Base-by-base conservation (phyloP, 2,888 invertebrate species). In the Drosophila pseudotalamancana region DNA sequence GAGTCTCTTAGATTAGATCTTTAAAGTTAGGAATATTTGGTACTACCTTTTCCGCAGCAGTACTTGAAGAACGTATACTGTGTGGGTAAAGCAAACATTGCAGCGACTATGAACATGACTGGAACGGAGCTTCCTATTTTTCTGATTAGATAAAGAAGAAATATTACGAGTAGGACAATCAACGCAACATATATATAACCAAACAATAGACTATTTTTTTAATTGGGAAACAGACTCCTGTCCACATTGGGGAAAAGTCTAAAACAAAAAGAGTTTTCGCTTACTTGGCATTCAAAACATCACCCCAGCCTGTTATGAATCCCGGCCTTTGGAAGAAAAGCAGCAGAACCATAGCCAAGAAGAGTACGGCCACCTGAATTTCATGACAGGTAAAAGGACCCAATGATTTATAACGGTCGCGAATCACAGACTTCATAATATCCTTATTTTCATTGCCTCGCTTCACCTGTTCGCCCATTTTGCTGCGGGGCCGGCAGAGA, bases 241-340 rank as follows among this genome's bases (percentile, higher is more conserved):
- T n/a, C n/a, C n/a, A n/a, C n/a, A n/a, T n/a, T n/a, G n/a, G n/a
- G n/a, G n/a, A n/a, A n/a, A n/a, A n/a, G n/a, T n/a, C n/a, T n/a
- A n/a, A n/a, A n/a, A n/a, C n/a, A n/a, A n/a, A n/a, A n/a, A n/a
- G n/a, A n/a, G n/a, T n/a, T n/a, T n/a, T n/a, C n/a, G n/a, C 76
- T 72, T 50, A 89, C 86, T 68, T 59, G 1, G 64, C 55, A 16
- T 75, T 75, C 0, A 89, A 54, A 0, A 82, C 90, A 51, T 94
- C 93, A 0, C 95, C 95, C 97, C 97, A 98, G 0, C 98, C 98
- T 0, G 92, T 92, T 69, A 96, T 93, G 89, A 98, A 96, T 54
- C 97, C 96, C 0, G 98, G 98, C 63, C 94, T 94, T 19, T 97
- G 93, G 90, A 96, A 95, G 90, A 98, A 95, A 94, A 97, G 97